Evolutionary conservation across 2,888 invertebrate species (phyloP).

Genomic region (Eristalinus sepulchralis): DNA sequence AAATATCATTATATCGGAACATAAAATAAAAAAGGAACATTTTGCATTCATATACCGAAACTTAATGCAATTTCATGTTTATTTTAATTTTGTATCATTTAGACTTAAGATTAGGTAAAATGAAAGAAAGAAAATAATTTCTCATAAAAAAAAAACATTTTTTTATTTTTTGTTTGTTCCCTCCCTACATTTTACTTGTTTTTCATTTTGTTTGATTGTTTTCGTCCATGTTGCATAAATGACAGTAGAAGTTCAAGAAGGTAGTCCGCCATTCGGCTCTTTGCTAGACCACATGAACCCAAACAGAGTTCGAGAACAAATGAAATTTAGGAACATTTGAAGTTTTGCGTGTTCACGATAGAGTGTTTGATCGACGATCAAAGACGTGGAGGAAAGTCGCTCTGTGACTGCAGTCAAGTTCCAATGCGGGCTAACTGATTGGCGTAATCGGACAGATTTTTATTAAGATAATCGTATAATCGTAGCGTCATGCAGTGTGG

Average conservation of each 20-base stretch:
- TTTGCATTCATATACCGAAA: constrained; percentile 55
- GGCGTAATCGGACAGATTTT: no score
- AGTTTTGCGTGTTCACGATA: no score
- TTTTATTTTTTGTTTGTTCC: constrained; percentile 1
- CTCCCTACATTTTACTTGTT: background rate
- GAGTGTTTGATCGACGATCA: no score
- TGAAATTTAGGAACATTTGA: no score
- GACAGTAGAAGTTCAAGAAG: background rate
- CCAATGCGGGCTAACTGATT: no score
- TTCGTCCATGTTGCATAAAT: background rate
- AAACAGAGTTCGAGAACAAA: no score
- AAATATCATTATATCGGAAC: constrained; percentile 2
- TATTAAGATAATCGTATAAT: no score
- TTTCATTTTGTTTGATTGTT: background rate
- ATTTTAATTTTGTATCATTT: constrained; percentile 63
- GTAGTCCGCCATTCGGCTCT: no score
- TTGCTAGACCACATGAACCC: no score
- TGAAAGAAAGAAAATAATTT: constrained; percentile 36
- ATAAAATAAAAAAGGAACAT: constrained; percentile 33
- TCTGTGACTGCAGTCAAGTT: no score
- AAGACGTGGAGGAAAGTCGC: no score
- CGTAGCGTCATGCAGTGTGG: no score
- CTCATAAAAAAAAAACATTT: constrained; percentile 37
- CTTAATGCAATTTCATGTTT: constrained; percentile 56
- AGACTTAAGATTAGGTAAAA: constrained; percentile 63